phyloP scores from a whole-genome alignment of 2,888 invertebrate genomes.

The Drosophila testacea region DNA sequence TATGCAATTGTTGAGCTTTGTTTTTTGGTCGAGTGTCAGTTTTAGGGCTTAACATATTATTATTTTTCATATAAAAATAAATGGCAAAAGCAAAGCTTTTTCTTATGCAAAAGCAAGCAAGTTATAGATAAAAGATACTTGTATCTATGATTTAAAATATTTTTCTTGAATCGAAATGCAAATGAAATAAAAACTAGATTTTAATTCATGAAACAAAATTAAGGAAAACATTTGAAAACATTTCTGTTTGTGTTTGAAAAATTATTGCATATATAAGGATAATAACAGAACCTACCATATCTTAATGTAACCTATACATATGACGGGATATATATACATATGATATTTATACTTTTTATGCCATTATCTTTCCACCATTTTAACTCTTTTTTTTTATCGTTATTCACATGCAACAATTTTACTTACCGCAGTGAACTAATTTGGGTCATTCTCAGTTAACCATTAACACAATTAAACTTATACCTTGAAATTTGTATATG shows the following conservation, averaged over 20 bases:
- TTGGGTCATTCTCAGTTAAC: slow-evolving; percentile 10
- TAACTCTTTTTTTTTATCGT: neutral
- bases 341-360: slow-evolving; percentile 13
- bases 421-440: slow-evolving; percentile 14
- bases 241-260: neutral
- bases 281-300: slow-evolving; percentile 48
- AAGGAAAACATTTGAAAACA: neutral
- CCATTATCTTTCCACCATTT: neutral
- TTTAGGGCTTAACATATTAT: slow-evolving; percentile 31
- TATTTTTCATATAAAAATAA: slow-evolving; percentile 13
- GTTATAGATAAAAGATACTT: neutral
- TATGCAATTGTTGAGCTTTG: slow-evolving; percentile 46
- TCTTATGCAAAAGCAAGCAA: neutral
- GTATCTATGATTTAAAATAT: slow-evolving; percentile 18
- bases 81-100: slow-evolving; percentile 46
- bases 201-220: slow-evolving; percentile 14
- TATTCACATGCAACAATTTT: slow-evolving; percentile 1
- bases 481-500: slow-evolving; percentile 1
- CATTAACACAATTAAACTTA: slow-evolving; percentile 5
- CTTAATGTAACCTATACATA: slow-evolving; percentile 38
- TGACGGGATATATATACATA: slow-evolving; percentile 34
- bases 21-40: slow-evolving; percentile 19
- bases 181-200: slow-evolving; percentile 19
- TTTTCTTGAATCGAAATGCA: slow-evolving; percentile 13
- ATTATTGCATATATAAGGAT: slow-evolving; percentile 33